These are phyloP conservation scores for Zaprionus camerounensis DNA, from an alignment of 1,140 invertebrate genomes.

Conservation along the genomic window DNA sequence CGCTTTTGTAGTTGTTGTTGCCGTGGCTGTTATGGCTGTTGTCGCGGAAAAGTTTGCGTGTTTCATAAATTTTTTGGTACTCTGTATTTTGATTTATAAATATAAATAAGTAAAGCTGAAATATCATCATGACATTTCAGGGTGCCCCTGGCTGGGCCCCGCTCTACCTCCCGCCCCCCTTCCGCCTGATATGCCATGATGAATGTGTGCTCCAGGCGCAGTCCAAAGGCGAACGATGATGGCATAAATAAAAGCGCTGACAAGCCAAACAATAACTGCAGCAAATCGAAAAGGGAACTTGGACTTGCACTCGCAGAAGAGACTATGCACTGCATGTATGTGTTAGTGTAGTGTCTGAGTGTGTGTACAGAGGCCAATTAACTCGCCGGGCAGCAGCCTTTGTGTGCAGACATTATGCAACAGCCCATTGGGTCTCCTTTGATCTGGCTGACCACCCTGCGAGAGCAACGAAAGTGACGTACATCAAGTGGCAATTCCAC, in stretches of 20 bases:
- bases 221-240: constrained; percentile 45
- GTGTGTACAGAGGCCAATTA: constrained; percentile 38
- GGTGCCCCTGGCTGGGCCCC: neutral
- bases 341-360: neutral
- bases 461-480: constrained; percentile 70
- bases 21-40: constrained; percentile 33
- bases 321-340: neutral
- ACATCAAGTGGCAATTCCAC: constrained; percentile 74
- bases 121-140: constrained; percentile 60
- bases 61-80: constrained; percentile 47
- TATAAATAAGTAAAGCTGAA: constrained; percentile 65
- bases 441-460: constrained; percentile 68
- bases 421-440: constrained; percentile 56
- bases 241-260: constrained; percentile 62
- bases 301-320: neutral
- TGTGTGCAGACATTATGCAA: constrained; percentile 81
- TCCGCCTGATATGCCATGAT: constrained; percentile 47
- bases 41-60: constrained; percentile 69
- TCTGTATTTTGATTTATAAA: constrained; percentile 77
- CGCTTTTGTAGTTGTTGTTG: constrained; percentile 7
- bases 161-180: neutral
- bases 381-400: constrained; percentile 40
- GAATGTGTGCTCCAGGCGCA: constrained; percentile 71
- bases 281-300: constrained; percentile 22
- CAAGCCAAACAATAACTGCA: constrained; percentile 36